Base-by-base conservation (phyloP, 2,888 invertebrate genomes). In the Linyphia triangularis region DNA sequence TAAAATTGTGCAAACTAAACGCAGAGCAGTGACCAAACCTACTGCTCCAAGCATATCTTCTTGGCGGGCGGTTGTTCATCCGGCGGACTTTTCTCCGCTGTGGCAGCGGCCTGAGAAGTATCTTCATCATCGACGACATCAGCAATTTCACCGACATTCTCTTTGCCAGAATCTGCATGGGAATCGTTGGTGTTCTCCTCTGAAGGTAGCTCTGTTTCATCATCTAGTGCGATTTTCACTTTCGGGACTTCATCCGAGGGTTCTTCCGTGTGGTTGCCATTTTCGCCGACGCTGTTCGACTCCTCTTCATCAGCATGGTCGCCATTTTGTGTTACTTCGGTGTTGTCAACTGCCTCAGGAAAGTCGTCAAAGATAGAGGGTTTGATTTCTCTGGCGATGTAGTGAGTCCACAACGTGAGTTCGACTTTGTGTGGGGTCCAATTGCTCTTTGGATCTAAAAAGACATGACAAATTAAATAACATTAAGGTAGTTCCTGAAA, bases 381-480 rank as follows among this genome's bases (percentile, higher is more conserved):
- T 93, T 96, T 96, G 91, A 96, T 93, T 92, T 97, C 97, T 89
- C 96, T 95, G 90, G 97, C 95, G 85, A 97, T 95, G 93, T 96
- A 96, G 93, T 98, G 97, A 85, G 98, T 96, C 98, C 98, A 98
- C 91, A 98, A 93, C 65, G 98, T 96, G 92, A 98, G 93, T 93
- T 98, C 98, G 84, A 98, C 97, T 94, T 95, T 95, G 92, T 93
- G 95, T 95, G 94, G 90, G n/a, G 90, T 91, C 91, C 91, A 91
- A 33, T 91, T 90, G 22, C 77, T 88, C 69, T 90, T 90, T 1
- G 90, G 90, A 89, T 91, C 91, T 91, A 24, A 5, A 59, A 69
- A 63, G 9, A 78, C 28, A n/a, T 13, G n/a, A 40, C 7, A n/a
- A 16, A n/a, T 59, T 22, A 9, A n/a, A n/a, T 57, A 37, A 19